Conservation (phyloP, 2,888 invertebrate species). For the Lithodes maja region DNA sequence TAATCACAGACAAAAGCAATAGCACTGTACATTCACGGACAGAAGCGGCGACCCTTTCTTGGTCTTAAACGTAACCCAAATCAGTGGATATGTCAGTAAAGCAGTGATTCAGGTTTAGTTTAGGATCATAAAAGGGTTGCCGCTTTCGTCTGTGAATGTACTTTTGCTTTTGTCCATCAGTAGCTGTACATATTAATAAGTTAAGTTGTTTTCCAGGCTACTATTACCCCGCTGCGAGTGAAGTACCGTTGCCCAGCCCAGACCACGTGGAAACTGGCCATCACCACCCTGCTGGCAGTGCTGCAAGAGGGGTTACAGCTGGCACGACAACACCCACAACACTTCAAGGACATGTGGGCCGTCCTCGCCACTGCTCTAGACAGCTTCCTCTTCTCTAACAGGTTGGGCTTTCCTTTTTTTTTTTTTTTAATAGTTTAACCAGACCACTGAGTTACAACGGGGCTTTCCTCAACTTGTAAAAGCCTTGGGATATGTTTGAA, state of each 20-base stretch:
- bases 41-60: no score
- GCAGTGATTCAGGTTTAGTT: no score
- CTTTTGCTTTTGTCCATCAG: neutral
- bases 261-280: slow-evolving; percentile 88
- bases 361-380: slow-evolving; percentile 90
- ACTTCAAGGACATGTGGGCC: slow-evolving; percentile 88
- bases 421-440: no score
- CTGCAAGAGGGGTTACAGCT: slow-evolving; percentile 90
- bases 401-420: slow-evolving; percentile 76
- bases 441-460: no score
- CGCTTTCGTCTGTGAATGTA: no score
- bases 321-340: slow-evolving; percentile 82
- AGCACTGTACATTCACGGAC: no score
- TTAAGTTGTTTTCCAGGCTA: slow-evolving; percentile 38
- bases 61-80: no score
- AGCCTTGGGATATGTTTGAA: neutral
- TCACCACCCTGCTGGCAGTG: slow-evolving; percentile 84
- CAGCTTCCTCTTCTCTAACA: slow-evolving; percentile 91
- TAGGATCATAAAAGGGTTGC: no score
- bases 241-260: slow-evolving; percentile 88
- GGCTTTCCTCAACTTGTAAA: no score
- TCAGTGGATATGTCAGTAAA: no score
- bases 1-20: no score
- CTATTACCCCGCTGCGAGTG: slow-evolving; percentile 84
- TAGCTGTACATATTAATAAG: neutral